Base-by-base conservation (phyloP, 2,888 invertebrate genomes). In the Caenorhabditis sp. region DNA sequence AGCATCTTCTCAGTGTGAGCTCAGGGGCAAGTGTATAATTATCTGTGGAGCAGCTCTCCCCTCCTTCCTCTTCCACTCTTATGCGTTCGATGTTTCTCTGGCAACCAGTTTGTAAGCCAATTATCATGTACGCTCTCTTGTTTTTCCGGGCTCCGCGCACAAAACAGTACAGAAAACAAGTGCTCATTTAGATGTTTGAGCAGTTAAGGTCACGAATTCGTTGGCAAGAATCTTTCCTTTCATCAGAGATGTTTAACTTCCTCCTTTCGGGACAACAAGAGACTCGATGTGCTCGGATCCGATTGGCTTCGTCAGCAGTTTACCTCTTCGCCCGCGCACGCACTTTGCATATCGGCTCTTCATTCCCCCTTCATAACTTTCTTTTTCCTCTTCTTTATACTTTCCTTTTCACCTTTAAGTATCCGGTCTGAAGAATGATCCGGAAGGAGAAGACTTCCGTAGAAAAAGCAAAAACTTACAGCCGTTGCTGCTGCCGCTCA, bases 221-320 rank as follows among this genome's bases (percentile, higher is more conserved):
- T n/a, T n/a, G n/a, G n/a, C n/a, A n/a, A n/a, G n/a, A n/a, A n/a
- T n/a, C n/a, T n/a, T n/a, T n/a, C n/a, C n/a, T n/a, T n/a, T n/a
- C n/a, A n/a, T n/a, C n/a, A n/a, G n/a, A n/a, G n/a, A n/a, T n/a
- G n/a, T n/a, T n/a, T n/a, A 52, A 41, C 50, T 53, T 53, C 52
- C 62, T 61, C 30, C 15, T 43, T 22, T 43, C 24, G 8, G 9
- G 17, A 20, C 26, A 35, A 39, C 27, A 27, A 22, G n/a, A n/a
- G n/a, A n/a, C n/a, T n/a, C n/a, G 24, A n/a, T 17, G 11, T 5
- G 8, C 15, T 2, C 27, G 11, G n/a, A 26, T 24, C 22, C 26
- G 41, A 63, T 63, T 63, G 50, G 63, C 63, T 55, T 63, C 45
- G 43, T 63, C 46, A 63, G 45, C 35, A 56, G 52, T 35, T 22